These are phyloP conservation scores for Gallinago jamesoni DNA, from an alignment of 2,113 vertebrate genomes.

Conservation along the genomic window DNA sequence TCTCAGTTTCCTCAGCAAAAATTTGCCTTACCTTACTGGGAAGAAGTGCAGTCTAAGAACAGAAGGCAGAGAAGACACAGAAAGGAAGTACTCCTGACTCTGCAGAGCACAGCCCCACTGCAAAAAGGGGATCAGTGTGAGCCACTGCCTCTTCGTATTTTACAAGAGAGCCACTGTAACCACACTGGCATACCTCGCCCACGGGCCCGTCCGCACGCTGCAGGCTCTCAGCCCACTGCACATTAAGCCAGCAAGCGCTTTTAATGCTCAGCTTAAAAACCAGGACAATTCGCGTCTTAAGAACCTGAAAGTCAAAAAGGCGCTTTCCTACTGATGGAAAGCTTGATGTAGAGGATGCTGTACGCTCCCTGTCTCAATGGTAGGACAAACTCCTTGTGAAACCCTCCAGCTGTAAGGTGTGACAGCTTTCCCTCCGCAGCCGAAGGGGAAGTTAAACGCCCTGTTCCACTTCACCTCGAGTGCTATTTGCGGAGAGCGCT, in stretches of 20 bases:
- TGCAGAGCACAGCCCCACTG: background rate
- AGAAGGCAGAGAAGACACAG: background rate
- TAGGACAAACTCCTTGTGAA: background rate
- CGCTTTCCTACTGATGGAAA: background rate
- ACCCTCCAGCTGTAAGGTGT: background rate
- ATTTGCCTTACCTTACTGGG: background rate
- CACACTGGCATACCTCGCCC: constrained; percentile 25
- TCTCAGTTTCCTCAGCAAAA: background rate
- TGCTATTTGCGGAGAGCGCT: background rate
- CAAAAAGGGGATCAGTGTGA: background rate
- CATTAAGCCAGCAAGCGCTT: background rate
- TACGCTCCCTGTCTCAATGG: background rate
- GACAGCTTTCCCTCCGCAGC: background rate
- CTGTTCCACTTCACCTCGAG: constrained; percentile 16
- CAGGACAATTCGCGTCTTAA: background rate
- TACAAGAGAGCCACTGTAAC: background rate
- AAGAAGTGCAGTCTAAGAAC: background rate
- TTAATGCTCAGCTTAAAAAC: background rate
- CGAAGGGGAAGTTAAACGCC: background rate
- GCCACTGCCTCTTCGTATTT: background rate
- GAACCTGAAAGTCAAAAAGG: background rate
- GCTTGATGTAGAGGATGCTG: background rate
- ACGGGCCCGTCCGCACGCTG: background rate
- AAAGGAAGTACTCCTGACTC: background rate
- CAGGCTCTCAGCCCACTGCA: constrained; percentile 5